Evolutionary conservation across 1,140 invertebrate genomes (phyloP).

Genomic region (Orius laevigatus): DNA sequence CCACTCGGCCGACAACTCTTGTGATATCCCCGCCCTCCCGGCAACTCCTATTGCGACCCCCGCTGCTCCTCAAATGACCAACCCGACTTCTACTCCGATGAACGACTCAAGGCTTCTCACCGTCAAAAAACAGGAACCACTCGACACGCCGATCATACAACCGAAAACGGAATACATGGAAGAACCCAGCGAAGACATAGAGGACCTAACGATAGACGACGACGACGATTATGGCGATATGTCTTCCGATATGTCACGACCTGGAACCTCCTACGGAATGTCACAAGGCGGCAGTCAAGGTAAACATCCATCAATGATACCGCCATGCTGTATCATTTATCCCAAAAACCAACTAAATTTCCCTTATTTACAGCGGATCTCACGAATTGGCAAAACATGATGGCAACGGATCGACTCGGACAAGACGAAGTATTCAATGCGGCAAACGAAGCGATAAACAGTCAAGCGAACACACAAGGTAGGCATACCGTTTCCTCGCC

Average conservation of each 20-base stretch:
- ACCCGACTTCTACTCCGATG: background rate
- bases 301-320: too few species aligned
- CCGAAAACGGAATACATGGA: constrained; percentile 13
- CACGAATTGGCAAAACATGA: constrained; percentile 13
- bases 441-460: constrained; percentile 43
- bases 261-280: constrained; percentile 13
- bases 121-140: constrained; percentile 11
- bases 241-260: constrained; percentile 12
- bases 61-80: background rate
- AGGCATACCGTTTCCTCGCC: too few species aligned
- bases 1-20: background rate
- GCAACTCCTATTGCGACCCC: background rate
- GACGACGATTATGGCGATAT: constrained; percentile 13
- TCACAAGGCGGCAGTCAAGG: constrained; percentile 7
- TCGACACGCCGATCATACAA: constrained; percentile 3
- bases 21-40: constrained; percentile 12
- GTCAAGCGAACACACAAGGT: constrained; percentile 54
- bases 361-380: too few species aligned
- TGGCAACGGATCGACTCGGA: constrained; percentile 18
- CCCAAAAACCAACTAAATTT: too few species aligned
- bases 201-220: constrained; percentile 15
- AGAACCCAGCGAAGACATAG: constrained; percentile 12
- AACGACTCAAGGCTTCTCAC: background rate
- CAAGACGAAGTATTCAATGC: constrained; percentile 47
- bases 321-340: too few species aligned